Evolutionary conservation across 2,888 invertebrate genomes (phyloP).

Genomic region (Drosophila formosana): DNA sequence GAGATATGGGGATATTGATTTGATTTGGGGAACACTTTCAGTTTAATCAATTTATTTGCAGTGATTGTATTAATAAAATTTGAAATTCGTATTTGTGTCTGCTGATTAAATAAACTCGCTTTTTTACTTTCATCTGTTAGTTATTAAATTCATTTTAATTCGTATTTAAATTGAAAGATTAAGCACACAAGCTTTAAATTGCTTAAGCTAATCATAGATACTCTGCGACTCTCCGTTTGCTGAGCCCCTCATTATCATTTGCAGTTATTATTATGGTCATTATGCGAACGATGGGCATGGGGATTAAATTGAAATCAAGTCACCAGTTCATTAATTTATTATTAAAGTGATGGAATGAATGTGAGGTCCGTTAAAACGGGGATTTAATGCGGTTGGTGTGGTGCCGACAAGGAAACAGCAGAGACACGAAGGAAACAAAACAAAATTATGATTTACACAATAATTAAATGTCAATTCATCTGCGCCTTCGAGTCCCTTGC

Average conservation of each 20-base stretch:
- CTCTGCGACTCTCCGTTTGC: too few relatives aligned
- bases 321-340: slow-evolving; percentile 26
- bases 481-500: slow-evolving; percentile 25
- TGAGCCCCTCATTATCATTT: not conserved
- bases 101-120: not conserved
- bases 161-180: not conserved
- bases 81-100: not conserved
- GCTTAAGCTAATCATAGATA: too few relatives aligned
- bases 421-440: slow-evolving; percentile 28
- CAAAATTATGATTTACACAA: slow-evolving; percentile 73
- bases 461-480: slow-evolving; percentile 78
- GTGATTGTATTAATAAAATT: not conserved
- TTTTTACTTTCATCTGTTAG: not conserved
- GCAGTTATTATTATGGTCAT: slow-evolving; percentile 10
- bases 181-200: too few relatives aligned
- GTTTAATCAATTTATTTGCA: not conserved
- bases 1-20: not conserved
- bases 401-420: slow-evolving; percentile 19
- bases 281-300: not conserved
- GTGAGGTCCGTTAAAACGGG: slow-evolving; percentile 54
- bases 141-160: not conserved
- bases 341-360: slow-evolving; percentile 49
- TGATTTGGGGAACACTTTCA: not conserved
- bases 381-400: slow-evolving; percentile 56
- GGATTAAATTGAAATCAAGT: slow-evolving; percentile 51